Evolutionary conservation across 2,113 vertebrate species (phyloP).

Genomic region (Glaucidium brasilianum): DNA sequence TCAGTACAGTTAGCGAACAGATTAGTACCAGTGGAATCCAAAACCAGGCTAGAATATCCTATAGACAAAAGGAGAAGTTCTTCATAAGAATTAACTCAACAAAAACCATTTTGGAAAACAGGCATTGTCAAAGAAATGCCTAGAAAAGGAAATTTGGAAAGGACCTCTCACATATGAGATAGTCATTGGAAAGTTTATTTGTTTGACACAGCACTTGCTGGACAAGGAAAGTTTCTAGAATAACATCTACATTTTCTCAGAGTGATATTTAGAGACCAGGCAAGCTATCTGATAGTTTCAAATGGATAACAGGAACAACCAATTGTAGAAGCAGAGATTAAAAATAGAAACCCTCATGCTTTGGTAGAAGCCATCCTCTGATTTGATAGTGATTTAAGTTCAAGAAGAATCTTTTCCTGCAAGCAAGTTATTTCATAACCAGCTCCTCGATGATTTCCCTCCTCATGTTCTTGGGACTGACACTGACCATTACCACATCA

Average conservation of each 20-base stretch:
- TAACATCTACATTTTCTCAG: not conserved
- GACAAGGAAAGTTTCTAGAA: not conserved
- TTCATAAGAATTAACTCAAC: not conserved
- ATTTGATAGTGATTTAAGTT: not conserved
- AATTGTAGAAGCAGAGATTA: not conserved
- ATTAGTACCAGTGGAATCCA: slow-evolving; percentile 87
- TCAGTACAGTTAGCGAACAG: slow-evolving; percentile 95
- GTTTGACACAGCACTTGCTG: not conserved
- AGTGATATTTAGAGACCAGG: not conserved
- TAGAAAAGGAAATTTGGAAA: not conserved
- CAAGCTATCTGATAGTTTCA: not conserved
- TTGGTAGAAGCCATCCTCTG: not conserved
- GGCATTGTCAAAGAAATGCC: not conserved
- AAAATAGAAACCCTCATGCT: not conserved
- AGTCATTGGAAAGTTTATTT: not conserved
- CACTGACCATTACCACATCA: not conserved
- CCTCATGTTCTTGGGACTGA: not conserved
- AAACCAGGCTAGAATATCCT: slow-evolving; percentile 94
- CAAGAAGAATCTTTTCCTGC: not conserved
- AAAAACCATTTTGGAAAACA: not conserved
- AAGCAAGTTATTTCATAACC: not conserved
- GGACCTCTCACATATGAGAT: not conserved
- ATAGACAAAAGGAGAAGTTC: not conserved
- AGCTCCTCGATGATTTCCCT: not conserved
- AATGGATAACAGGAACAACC: not conserved